Conservation (phyloP, 2,797 vertebrate genomes). For the Aulostomus chinensis region DNA sequence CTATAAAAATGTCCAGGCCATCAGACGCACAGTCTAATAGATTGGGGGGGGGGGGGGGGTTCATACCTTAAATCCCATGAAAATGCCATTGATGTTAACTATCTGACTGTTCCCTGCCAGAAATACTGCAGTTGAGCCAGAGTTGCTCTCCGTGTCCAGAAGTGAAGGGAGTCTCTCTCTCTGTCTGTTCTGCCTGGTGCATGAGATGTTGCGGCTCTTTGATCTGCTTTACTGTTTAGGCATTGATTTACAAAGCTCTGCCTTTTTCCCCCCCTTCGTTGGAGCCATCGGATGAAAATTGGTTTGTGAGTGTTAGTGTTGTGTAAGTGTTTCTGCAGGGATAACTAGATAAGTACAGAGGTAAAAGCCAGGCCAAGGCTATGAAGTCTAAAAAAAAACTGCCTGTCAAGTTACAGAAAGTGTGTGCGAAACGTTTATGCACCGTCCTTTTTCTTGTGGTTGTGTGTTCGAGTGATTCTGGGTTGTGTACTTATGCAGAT, state of each 20-base stretch:
- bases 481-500: background rate
- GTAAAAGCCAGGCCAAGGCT: conserved; percentile 43
- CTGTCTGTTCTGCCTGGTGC: conserved; percentile 34
- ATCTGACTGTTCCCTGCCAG: conserved; percentile 41
- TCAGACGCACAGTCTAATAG: conserved; percentile 65
- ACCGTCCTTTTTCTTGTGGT: conserved; percentile 18
- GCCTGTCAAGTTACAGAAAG: conserved; percentile 46
- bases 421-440: background rate
- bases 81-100: conserved; percentile 69
- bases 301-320: conserved; percentile 16
- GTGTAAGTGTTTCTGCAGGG: conserved; percentile 25
- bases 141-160: conserved; percentile 24
- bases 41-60: conserved; percentile 25
- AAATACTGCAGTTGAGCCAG: conserved; percentile 22
- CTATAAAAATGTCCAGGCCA: conserved; percentile 58
- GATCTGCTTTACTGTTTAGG: conserved; percentile 53
- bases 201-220: conserved; percentile 55
- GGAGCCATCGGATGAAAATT: conserved; percentile 26
- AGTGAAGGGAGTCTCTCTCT: conserved; percentile 48
- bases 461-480: background rate
- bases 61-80: conserved; percentile 37
- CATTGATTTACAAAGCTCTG: conserved; percentile 60
- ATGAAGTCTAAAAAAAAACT: conserved; percentile 12
- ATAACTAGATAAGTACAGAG: conserved; percentile 36
- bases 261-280: conserved; percentile 43